phyloP scores from a whole-genome alignment of 2,888 invertebrate species.

The Drosophila paranaensis region DNA sequence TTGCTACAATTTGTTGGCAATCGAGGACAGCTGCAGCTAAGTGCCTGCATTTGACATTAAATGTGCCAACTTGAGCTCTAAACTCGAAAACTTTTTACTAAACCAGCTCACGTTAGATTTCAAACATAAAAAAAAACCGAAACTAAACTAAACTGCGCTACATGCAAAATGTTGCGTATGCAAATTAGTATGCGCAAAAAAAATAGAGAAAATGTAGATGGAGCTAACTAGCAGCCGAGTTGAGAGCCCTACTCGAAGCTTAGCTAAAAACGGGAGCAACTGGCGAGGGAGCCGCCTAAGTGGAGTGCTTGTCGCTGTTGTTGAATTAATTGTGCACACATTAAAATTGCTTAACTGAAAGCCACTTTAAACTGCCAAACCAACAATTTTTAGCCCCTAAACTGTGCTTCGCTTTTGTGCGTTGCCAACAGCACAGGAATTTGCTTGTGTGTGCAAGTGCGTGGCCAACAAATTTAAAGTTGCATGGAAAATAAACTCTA shows the following conservation, averaged over 20 bases:
- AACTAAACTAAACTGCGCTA: slow-evolving; percentile 24
- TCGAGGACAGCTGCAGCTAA: slow-evolving; percentile 43
- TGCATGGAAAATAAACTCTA: slow-evolving; percentile 25
- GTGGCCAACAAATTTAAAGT: slow-evolving; percentile 39
- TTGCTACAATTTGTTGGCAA: slow-evolving; percentile 57
- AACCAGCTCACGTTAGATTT: slow-evolving; percentile 25
- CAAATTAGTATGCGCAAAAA: slow-evolving; percentile 52
- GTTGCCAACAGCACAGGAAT: not conserved
- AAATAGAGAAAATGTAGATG: slow-evolving; percentile 18
- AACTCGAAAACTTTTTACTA: slow-evolving; percentile 37
- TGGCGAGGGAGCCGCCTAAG: slow-evolving; percentile 20
- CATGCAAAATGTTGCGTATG: slow-evolving; percentile 56
- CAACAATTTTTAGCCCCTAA: slow-evolving; percentile 19
- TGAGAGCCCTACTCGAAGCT: slow-evolving; percentile 12
- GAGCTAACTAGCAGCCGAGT: slow-evolving; percentile 40
- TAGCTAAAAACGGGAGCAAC: not conserved
- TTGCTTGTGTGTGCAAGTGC: slow-evolving; percentile 26
- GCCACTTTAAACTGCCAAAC: slow-evolving; percentile 47
- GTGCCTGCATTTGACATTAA: slow-evolving; percentile 75
- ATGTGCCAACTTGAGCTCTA: slow-evolving; percentile 44
- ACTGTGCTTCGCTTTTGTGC: not conserved
- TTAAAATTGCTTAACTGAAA: slow-evolving; percentile 74
- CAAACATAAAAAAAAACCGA: not conserved
- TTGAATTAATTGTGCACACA: slow-evolving; percentile 77
- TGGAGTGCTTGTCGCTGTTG: slow-evolving; percentile 55